Evolutionary conservation across 2,797 vertebrate genomes (phyloP), one percentile per base, ranked within the genome.

Genomic region (Percopsis omiscomaycus): DNA sequence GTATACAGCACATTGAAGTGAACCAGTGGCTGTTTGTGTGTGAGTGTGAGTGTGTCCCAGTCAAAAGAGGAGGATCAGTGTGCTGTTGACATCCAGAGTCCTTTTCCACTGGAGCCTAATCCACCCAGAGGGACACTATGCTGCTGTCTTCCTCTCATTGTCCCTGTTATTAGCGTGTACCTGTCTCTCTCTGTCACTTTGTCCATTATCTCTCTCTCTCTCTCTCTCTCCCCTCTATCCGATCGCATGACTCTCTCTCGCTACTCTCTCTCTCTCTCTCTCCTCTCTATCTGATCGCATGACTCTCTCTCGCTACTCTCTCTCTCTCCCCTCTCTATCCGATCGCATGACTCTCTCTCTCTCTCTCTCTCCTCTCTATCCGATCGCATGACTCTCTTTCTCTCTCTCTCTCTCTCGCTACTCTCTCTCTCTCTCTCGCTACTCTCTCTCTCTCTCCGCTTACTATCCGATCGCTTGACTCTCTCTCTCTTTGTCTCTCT

Each of bases 41-140:
- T 16, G 48, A 22, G n/a, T 51, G 51, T 68, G 70, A 73, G 12
- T 52, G 28, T 54, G 22, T 75, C 56, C 68, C 65, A 73, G 63
- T 64, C 59, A 55, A 61, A 82, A 71, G 62, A 48, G 68, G 64
- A 58, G 71, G 71, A 76, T 80, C 78, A 79, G 72, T 71, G 29
- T 64, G 49, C 52, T 81, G 77, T 81, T 86, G 73, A 77, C 77
- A 84, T 68, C 78, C 75, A 77, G 55, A 74, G 54, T 82, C 55
- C 65, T 81, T 69, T 82, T 76, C 76, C 69, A 71, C 69, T 73
- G 73, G 46, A 77, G 78, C 73, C 77, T 73, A 70, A 79, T 61
- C 80, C 75, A 64, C 71, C 72, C 71, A 61, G 59, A 65, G 72
- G 66, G 71, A 74, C 61, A 66, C 64, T 47, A 47, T 77, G 72